Conservation (phyloP, 2,888 invertebrate genomes). For the Electrophaes corylata region DNA sequence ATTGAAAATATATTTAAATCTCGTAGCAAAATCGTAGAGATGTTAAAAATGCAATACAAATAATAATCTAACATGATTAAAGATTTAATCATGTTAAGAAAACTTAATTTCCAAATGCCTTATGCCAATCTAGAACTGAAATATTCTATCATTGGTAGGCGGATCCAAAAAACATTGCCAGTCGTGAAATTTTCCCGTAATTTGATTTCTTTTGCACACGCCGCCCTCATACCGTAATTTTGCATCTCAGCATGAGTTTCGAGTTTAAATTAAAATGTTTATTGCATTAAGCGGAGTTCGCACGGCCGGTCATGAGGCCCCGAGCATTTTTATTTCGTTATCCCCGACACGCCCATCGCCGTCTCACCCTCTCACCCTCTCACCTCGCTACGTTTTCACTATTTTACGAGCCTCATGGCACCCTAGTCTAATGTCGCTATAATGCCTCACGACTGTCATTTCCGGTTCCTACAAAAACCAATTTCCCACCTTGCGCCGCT, state of each 20-base stretch:
- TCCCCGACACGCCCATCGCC: constrained; percentile 65
- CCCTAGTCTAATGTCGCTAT: constrained; percentile 76
- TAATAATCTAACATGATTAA: not conserved
- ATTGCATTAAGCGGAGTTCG: constrained; percentile 81
- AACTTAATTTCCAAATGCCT: not conserved
- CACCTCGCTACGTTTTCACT: constrained; percentile 64
- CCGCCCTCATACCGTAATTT: constrained; percentile 75
- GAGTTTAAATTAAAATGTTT: constrained; percentile 84
- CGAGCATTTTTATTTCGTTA: constrained; percentile 81
- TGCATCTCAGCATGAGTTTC: constrained; percentile 81
- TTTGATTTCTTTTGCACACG: constrained; percentile 70
- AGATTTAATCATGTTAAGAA: not conserved
- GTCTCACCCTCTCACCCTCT: constrained; percentile 57
- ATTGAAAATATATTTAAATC: constrained; percentile 1
- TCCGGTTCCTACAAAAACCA: constrained; percentile 47
- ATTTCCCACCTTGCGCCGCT: constrained; percentile 51
- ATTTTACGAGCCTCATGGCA: constrained; percentile 70
- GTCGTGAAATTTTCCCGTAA: constrained; percentile 69
- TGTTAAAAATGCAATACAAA: not conserved
- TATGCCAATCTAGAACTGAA: constrained; percentile 15
- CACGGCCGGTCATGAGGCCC: constrained; percentile 70
- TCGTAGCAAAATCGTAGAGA: constrained; percentile 7
- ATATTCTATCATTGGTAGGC: constrained; percentile 29
- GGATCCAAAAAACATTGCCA: constrained; percentile 39
- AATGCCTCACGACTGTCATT: constrained; percentile 76